Evolutionary conservation across 2,113 vertebrate genomes (phyloP).

Genomic region (Suncus etruscus): DNA sequence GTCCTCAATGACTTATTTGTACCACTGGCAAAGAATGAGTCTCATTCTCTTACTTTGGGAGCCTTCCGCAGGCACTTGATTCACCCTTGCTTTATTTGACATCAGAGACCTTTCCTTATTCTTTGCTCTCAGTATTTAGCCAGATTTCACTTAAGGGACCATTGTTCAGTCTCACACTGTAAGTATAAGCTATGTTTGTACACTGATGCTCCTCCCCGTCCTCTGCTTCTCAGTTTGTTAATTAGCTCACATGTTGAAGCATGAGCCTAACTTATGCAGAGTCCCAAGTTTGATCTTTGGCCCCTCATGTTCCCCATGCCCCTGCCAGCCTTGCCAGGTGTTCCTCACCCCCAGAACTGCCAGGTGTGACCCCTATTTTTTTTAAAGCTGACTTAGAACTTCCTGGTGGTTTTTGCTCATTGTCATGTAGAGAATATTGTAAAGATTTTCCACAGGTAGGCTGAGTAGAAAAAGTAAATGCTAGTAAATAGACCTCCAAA

Average conservation of each 20-base stretch:
- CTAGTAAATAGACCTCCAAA: not conserved
- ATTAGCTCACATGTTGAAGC: not conserved
- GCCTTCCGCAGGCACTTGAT: not conserved
- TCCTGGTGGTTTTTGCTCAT: not conserved
- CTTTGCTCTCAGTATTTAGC: not conserved
- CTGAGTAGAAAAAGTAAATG: not conserved
- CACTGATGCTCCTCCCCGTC: not conserved
- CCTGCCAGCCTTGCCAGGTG: too few relatives aligned
- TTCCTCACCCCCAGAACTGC: too few relatives aligned
- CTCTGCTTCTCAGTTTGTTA: not conserved
- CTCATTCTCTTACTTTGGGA: not conserved
- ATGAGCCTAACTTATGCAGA: too few relatives aligned
- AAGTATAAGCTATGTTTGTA: not conserved
- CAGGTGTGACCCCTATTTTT: too few relatives aligned
- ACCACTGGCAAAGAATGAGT: slow-evolving; percentile 38
- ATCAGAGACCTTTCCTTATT: not conserved
- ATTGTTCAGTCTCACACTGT: not conserved
- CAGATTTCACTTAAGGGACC: not conserved
- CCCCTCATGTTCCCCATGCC: too few relatives aligned
- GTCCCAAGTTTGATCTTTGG: too few relatives aligned
- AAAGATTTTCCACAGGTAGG: slow-evolving; percentile 17
- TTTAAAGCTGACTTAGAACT: not conserved
- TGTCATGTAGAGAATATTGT: not conserved
- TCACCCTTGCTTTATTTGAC: not conserved
- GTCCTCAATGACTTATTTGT: slow-evolving; percentile 63